phyloP scores from a whole-genome alignment of 2,888 invertebrate genomes.

The Brachyptera putata region DNA sequence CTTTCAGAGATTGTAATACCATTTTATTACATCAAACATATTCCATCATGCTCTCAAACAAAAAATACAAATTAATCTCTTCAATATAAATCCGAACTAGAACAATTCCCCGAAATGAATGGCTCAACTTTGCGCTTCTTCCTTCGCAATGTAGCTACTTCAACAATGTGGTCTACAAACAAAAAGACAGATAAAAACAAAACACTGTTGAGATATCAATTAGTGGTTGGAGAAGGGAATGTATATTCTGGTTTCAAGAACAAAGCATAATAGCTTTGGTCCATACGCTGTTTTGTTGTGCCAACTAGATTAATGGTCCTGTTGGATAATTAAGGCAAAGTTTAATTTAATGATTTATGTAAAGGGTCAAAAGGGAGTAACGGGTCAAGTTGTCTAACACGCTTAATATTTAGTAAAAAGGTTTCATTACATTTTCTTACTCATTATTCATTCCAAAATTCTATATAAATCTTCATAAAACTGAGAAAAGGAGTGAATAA shows the following conservation, averaged over 20 bases:
- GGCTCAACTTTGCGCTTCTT: neutral
- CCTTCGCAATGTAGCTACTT: neutral
- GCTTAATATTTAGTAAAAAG: neutral
- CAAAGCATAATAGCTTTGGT: conserved; percentile 1
- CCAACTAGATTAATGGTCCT: conserved; percentile 1
- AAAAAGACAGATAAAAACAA: too few species aligned
- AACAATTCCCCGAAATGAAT: too few species aligned
- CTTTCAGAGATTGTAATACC: too few species aligned
- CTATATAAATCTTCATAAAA: conserved; percentile 8
- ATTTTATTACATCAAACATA: too few species aligned
- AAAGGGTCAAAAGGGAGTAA: conserved; percentile 10
- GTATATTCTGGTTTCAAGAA: neutral
- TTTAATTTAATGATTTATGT: conserved; percentile 7
- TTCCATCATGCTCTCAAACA: too few species aligned
- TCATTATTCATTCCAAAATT: conserved; percentile 23
- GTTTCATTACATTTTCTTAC: conserved; percentile 22
- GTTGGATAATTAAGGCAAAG: conserved; percentile 10
- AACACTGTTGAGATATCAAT: conserved; percentile 20
- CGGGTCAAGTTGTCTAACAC: conserved; percentile 18
- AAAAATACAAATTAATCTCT: too few species aligned
- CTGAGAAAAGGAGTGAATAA: conserved; percentile 19
- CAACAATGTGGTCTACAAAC: neutral
- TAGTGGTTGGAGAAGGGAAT: conserved; percentile 23
- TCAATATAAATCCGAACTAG: too few species aligned
- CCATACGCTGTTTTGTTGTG: conserved; percentile 1